Conservation (phyloP, 2,113 vertebrate species). For the Vanacampus margaritifer region DNA sequence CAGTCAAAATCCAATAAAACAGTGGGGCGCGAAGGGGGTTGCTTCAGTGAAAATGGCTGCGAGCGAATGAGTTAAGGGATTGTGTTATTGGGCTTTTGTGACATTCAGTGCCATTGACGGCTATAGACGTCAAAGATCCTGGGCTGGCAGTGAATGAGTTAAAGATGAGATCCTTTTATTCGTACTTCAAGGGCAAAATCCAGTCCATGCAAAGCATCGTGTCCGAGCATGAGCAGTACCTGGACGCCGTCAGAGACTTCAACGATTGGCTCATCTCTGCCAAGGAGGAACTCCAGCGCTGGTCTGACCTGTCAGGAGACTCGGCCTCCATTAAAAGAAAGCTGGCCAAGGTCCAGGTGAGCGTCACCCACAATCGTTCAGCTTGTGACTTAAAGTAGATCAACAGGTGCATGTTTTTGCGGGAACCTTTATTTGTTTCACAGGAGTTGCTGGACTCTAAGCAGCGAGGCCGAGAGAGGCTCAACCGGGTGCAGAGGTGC, state of each 20-base stretch:
- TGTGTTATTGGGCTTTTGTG: too few relatives aligned
- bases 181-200: constrained; percentile 81
- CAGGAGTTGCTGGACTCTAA: constrained; percentile 92
- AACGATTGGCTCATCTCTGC: constrained; percentile 94
- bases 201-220: constrained; percentile 85
- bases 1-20: too few relatives aligned
- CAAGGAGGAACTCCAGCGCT: constrained; percentile 94
- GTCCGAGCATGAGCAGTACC: constrained; percentile 88
- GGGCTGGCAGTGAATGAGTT: neutral
- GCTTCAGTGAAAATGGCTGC: too few relatives aligned
- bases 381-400: neutral
- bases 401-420: neutral
- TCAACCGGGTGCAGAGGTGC: constrained; percentile 79
- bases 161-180: neutral
- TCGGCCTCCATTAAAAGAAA: constrained; percentile 82
- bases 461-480: constrained; percentile 80
- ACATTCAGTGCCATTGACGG: too few relatives aligned
- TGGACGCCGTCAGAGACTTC: constrained; percentile 89
- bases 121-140: too few relatives aligned
- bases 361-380: constrained; percentile 6
- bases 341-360: constrained; percentile 85
- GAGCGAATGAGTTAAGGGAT: too few relatives aligned
- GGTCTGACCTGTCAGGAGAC: constrained; percentile 90
- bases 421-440: constrained; percentile 37
- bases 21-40: too few relatives aligned